Conservation (phyloP, 2,113 vertebrate species). For the Glaucidium brasilianum region DNA sequence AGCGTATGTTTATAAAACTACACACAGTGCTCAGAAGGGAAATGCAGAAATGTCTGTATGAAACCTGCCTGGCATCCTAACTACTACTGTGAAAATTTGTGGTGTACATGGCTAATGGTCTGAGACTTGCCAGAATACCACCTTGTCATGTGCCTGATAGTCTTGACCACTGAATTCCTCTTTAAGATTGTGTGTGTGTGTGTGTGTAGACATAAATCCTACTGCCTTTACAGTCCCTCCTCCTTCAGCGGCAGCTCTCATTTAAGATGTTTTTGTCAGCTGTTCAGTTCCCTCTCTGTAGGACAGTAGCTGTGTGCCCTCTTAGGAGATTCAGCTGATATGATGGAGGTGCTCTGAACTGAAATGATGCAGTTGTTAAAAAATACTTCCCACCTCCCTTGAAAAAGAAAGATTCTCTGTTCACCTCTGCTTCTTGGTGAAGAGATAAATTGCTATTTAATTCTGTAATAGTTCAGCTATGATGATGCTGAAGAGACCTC, state of each 20-base stretch:
- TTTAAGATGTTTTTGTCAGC: neutral
- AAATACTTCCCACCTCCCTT: neutral
- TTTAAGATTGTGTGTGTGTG: neutral
- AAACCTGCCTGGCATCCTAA: conserved; percentile 15
- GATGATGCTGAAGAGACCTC: neutral
- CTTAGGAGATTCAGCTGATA: neutral
- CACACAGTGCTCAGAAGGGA: conserved; percentile 2
- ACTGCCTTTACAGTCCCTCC: neutral
- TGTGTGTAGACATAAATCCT: neutral
- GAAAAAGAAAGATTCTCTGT: neutral
- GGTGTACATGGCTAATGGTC: neutral
- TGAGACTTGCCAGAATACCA: neutral
- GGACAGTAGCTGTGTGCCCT: neutral
- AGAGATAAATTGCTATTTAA: neutral
- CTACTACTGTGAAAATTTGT: neutral
- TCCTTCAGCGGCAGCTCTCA: neutral
- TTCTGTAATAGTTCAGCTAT: neutral
- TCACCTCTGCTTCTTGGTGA: neutral
- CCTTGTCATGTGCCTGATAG: neutral
- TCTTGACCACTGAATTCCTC: neutral
- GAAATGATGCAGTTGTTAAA: neutral
- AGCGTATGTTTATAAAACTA: conserved; percentile 21
- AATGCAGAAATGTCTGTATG: neutral
- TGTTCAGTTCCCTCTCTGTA: neutral
- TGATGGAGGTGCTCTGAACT: neutral